Conservation (phyloP, 1,140 invertebrate species). For the Vollenhovia emeryi region DNA sequence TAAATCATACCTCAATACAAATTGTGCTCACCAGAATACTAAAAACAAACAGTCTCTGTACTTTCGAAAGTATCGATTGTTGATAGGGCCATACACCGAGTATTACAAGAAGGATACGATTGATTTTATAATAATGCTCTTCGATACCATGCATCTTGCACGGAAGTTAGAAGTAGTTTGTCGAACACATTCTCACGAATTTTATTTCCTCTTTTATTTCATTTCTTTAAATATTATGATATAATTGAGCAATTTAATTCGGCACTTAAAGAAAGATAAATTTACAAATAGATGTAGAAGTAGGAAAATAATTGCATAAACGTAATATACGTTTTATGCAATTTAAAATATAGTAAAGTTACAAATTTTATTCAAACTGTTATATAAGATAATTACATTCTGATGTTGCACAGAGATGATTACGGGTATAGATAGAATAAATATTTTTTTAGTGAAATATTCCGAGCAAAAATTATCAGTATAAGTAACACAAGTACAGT, state of each 20-base stretch:
- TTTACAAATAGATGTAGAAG: background rate
- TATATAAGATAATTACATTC: background rate
- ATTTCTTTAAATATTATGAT: background rate
- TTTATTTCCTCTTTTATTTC: background rate
- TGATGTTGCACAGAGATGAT: background rate
- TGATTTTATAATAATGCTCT: background rate
- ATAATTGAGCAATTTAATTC: background rate
- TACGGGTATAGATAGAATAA: background rate
- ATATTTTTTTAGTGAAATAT: background rate
- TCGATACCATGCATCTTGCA: background rate
- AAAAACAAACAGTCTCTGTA: background rate
- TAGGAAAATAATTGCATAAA: background rate
- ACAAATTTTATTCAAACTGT: background rate
- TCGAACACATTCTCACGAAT: background rate
- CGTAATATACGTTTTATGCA: background rate
- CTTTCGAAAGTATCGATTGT: background rate
- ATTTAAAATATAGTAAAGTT: background rate
- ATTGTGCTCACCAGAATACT: background rate
- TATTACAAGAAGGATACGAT: background rate
- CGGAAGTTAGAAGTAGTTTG: background rate
- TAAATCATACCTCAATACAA: background rate
- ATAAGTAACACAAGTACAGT: slow-evolving; percentile 5
- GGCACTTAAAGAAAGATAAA: background rate
- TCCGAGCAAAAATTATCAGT: background rate
- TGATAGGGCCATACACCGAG: slow-evolving; percentile 32